A percentile compares a stretch with the other conserved stretches of the same genome.
Evolutionary conservation across 35 echinoderm and acorn worm genomes (phyloP).

Genomic region (Heliocidaris erythrogramma): DNA sequence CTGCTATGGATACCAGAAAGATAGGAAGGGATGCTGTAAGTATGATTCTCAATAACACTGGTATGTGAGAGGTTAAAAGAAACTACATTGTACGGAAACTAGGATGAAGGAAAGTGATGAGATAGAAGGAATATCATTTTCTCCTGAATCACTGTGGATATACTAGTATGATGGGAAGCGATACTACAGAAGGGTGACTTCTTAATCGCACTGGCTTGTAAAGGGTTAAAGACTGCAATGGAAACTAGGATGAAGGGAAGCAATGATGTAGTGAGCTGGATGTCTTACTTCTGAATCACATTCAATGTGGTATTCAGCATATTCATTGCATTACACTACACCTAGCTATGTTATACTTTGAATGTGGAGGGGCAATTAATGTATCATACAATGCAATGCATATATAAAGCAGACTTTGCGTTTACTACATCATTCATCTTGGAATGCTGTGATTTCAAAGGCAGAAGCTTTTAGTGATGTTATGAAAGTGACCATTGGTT

Average conservation of each 20-base stretch:
- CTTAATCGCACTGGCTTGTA: not conserved
- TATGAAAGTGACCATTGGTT: not conserved
- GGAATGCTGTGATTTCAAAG: not conserved
- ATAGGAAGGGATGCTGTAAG: not conserved
- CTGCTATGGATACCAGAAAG: not conserved
- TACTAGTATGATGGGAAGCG: not conserved
- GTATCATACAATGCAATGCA: not conserved
- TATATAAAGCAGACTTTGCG: not conserved
- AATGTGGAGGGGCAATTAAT: not conserved
- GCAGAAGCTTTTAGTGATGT: not conserved
- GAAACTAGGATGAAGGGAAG: not conserved
- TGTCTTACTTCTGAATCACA: not conserved
- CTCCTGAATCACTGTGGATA: not conserved
- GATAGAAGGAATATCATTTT: not conserved
- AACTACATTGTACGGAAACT: not conserved
- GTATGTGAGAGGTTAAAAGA: not conserved
- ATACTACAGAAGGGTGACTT: not conserved
- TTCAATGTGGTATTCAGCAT: not conserved
- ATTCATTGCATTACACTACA: not conserved
- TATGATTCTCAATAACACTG: not conserved
- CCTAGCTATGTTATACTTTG: not conserved
- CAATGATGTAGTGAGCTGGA: not conserved
- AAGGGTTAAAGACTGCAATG: not conserved
- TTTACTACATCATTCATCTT: not conserved
- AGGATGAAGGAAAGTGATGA: not conserved